A percentile compares a stretch with the other conserved stretches of the same genome.
These are phyloP conservation scores for Syngnathus floridae DNA, from an alignment of 2,113 vertebrate species.

Conservation along the genomic window DNA sequence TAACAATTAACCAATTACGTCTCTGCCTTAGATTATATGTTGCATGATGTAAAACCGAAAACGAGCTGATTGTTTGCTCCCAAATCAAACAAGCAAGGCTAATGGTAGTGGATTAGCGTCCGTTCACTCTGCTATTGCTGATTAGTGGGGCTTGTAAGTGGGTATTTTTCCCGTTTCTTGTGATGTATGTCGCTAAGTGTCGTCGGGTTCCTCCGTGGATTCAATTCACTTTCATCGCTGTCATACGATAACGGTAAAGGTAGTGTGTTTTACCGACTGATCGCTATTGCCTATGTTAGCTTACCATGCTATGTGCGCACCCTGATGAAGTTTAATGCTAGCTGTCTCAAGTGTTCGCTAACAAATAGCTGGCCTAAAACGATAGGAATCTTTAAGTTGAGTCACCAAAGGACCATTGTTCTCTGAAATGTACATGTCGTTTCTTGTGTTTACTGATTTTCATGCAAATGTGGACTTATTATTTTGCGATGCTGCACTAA, in stretches of 20 bases:
- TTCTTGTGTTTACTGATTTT: not conserved
- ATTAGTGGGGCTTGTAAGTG: constrained; percentile 16
- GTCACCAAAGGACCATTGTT: not conserved
- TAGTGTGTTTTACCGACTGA: not conserved
- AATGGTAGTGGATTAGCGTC: constrained; percentile 21
- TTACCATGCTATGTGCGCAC: not conserved
- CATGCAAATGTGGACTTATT: not conserved
- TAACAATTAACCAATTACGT: not conserved
- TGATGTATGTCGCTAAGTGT: not conserved
- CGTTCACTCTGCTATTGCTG: constrained; percentile 14
- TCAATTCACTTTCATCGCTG: too few species aligned
- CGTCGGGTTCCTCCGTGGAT: not conserved
- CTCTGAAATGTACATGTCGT: not conserved
- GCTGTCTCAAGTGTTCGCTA: not conserved
- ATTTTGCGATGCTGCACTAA: not conserved
- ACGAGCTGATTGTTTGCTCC: constrained; percentile 20
- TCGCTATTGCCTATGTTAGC: constrained; percentile 8
- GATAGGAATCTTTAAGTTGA: not conserved
- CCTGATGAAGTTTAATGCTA: constrained; percentile 6
- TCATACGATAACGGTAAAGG: not conserved
- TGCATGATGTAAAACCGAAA: not conserved
- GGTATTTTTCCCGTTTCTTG: not conserved
- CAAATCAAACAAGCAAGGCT: constrained; percentile 33
- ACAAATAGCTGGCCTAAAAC: not conserved
- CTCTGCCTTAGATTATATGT: not conserved